Base-by-base conservation (phyloP, 2,113 vertebrate genomes). In the Gopherus evgoodei region DNA sequence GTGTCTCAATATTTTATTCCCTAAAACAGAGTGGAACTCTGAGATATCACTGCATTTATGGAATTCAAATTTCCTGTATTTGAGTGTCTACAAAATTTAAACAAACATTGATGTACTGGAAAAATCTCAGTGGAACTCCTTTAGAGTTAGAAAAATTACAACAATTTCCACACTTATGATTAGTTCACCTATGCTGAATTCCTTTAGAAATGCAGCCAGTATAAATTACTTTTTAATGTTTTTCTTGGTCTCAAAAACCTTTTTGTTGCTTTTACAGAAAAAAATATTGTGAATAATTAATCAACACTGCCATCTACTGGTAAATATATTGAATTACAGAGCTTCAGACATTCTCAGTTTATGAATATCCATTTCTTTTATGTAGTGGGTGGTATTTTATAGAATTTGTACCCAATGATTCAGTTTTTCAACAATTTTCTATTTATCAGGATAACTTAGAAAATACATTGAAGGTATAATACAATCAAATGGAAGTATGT, bases 301-400 rank as follows among this genome's bases (percentile, higher is more conserved):
- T 38, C 89, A 95, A 98, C 87, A 96, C 97, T 94, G 96, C 98
- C 98, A 98, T 90, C 98, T 98, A 91, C 88, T 62, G 98, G 98
- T 94, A 65, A 50, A 29, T 44, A 65, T 11, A 50, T 31, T 65
- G 81, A 86, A 96, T 29, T 85, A 35, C 97, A 96, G 72, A 49
- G 35, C 27, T 31, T 3, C 80, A 29, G 21, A 53, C 11, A n/a
- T 81, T 47, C 42, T 25, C 21, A 42, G 35, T 84, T 35, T 21
- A 38, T 53, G 10, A 72, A 72, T 65, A 12, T 35, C 12, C 14
- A 69, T 89, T 59, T 79, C 22, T 80, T 19, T 0, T 1, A 0
- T 2, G 7, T 4, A 62, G 22, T 2, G 35, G 1, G 38, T 76
- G 22, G 42, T 38, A 76, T 44, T 22, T 62, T 7, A 49, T 10